These are phyloP conservation scores for Meiosimyza decipiens DNA, from an alignment of 2,888 invertebrate genomes.

Conservation along the genomic window DNA sequence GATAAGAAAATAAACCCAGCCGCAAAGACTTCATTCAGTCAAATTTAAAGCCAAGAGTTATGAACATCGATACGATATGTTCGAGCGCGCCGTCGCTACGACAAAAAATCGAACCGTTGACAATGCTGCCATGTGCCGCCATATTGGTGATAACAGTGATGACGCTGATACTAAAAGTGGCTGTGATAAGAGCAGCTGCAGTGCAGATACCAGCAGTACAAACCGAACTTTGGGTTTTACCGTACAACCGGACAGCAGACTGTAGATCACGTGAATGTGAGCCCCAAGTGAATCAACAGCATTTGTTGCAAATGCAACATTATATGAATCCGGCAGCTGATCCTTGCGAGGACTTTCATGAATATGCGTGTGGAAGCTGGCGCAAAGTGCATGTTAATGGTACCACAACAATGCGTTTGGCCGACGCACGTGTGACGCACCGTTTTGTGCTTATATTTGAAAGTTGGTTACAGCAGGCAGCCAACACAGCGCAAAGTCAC, in stretches of 20 bases:
- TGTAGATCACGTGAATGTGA: conserved; percentile 49
- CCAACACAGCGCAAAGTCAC: background rate
- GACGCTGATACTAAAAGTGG: background rate
- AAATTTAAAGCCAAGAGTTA: background rate
- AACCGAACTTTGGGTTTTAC: conserved; percentile 32
- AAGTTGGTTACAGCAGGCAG: conserved; percentile 34
- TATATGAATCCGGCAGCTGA: conserved; percentile 49
- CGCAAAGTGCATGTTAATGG: conserved; percentile 27
- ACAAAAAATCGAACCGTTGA: background rate
- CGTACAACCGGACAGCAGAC: conserved; percentile 46
- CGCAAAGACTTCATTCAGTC: background rate
- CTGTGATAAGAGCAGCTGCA: conserved; percentile 8
- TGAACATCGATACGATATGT: background rate
- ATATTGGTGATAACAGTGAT: background rate
- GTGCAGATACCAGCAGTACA: background rate
- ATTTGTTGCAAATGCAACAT: conserved; percentile 48
- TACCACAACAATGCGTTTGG: conserved; percentile 50
- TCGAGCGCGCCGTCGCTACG: background rate
- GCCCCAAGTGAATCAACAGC: conserved; percentile 47
- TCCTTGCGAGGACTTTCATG: conserved; percentile 56
- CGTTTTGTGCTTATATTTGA: conserved; percentile 50
- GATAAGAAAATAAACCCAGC: background rate
- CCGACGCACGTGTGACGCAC: conserved; percentile 49
- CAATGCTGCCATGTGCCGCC: background rate
- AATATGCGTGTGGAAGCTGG: conserved; percentile 58